phyloP scores from a whole-genome alignment of 1,140 invertebrate genomes.

The Zaprionus vittiger region DNA sequence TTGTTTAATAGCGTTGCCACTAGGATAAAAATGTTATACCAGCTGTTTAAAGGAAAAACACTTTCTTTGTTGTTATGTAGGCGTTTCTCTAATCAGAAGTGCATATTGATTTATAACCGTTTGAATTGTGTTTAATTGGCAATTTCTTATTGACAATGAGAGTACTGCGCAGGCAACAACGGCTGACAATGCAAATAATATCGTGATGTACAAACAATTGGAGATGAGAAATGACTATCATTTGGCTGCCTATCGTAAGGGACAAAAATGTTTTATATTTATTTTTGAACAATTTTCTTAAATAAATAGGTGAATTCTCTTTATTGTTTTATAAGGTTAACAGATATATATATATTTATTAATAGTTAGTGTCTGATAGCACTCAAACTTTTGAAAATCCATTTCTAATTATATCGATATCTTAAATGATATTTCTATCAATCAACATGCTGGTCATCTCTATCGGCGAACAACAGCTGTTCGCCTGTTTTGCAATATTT shows the following conservation, averaged over 20 bases:
- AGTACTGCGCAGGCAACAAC: constrained; percentile 1
- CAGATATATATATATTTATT: neutral
- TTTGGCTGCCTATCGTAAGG: neutral
- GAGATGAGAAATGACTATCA: constrained; percentile 1
- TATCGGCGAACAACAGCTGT: constrained; percentile 41
- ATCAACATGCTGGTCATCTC: constrained; percentile 10
- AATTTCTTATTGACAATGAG: neutral
- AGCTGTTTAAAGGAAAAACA: neutral
- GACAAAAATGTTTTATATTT: neutral
- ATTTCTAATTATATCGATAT: neutral
- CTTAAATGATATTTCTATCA: constrained; percentile 2
- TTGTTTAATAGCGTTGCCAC: constrained; percentile 39
- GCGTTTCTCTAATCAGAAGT: neutral
- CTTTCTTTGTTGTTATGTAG: constrained; percentile 5
- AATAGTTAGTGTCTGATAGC: neutral
- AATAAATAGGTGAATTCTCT: neutral
- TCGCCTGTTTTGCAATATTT: constrained; percentile 26
- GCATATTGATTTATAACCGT: constrained; percentile 14
- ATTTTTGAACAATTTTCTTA: neutral
- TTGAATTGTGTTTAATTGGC: constrained; percentile 10
- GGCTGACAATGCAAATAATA: constrained; percentile 8
- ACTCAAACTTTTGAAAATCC: neutral
- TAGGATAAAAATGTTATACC: neutral
- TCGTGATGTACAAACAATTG: constrained; percentile 1
- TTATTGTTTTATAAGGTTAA: neutral